A percentile compares a stretch with the other conserved stretches of the same genome.
Conservation (phyloP, 1,140 invertebrate genomes). For the Portunus trituberculatus region DNA sequence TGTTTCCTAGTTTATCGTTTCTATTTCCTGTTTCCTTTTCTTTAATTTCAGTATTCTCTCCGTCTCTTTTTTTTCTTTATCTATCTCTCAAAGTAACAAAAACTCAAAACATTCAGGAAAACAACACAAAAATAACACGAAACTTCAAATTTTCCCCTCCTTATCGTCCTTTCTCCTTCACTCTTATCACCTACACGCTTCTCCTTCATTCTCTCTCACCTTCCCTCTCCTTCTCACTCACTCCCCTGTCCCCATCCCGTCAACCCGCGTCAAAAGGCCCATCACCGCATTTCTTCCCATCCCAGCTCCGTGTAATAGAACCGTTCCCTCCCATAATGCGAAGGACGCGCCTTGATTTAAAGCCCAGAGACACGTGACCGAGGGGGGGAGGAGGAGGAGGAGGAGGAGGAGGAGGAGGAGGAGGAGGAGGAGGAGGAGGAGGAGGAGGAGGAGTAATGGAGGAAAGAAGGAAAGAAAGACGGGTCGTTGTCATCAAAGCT, state of each 20-base stretch:
- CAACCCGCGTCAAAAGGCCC: background rate
- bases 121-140: no score
- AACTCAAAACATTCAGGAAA: no score
- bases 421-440: no score
- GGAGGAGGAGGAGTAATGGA: background rate
- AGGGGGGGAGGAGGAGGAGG: background rate
- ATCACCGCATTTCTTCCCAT: background rate
- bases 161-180: background rate
- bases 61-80: background rate
- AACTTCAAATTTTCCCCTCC: background rate
- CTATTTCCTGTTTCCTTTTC: background rate
- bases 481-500: background rate
- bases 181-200: background rate
- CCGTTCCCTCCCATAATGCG: background rate
- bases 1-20: background rate
- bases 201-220: background rate
- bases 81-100: background rate
- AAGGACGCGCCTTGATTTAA: background rate
- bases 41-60: background rate
- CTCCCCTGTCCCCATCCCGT: background rate
- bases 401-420: background rate
- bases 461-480: background rate
- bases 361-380: background rate
- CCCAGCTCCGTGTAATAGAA: background rate
- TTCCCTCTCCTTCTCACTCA: background rate